A percentile compares a stretch with the other conserved stretches of the same genome.
Conservation (phyloP, 2,888 invertebrate genomes). For the Nephrotoma flavescens region DNA sequence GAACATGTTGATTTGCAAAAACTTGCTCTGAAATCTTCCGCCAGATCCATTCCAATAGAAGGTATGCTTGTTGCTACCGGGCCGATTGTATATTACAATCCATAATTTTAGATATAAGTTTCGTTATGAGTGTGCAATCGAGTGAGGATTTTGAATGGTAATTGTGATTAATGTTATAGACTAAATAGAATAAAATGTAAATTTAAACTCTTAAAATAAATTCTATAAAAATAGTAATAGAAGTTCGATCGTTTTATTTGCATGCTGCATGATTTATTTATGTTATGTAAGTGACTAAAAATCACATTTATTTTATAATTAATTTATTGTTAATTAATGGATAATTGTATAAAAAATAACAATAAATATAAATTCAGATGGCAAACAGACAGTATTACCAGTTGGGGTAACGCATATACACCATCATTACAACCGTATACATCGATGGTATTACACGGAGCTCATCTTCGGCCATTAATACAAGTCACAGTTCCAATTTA, state of each 20-base stretch:
- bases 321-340: background rate
- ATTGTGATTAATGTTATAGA: background rate
- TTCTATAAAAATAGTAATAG: background rate
- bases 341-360: background rate
- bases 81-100: conserved; percentile 54
- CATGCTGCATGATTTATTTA: background rate
- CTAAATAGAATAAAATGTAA: background rate
- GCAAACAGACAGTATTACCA: conserved; percentile 22
- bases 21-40: conserved; percentile 23
- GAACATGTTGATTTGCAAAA: conserved; percentile 42
- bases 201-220: background rate
- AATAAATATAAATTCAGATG: conserved; percentile 15
- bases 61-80: conserved; percentile 59
- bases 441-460: background rate
- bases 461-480: background rate
- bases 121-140: background rate
- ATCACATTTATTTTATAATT: background rate
- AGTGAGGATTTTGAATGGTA: background rate
- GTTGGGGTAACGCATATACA: conserved; percentile 20
- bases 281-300: background rate
- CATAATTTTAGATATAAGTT: conserved; percentile 9
- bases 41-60: conserved; percentile 37
- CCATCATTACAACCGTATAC: background rate
- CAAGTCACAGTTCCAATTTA: background rate
- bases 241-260: background rate